These are phyloP conservation scores for Melieria omissa DNA, from an alignment of 2,888 invertebrate species.

Conservation along the genomic window DNA sequence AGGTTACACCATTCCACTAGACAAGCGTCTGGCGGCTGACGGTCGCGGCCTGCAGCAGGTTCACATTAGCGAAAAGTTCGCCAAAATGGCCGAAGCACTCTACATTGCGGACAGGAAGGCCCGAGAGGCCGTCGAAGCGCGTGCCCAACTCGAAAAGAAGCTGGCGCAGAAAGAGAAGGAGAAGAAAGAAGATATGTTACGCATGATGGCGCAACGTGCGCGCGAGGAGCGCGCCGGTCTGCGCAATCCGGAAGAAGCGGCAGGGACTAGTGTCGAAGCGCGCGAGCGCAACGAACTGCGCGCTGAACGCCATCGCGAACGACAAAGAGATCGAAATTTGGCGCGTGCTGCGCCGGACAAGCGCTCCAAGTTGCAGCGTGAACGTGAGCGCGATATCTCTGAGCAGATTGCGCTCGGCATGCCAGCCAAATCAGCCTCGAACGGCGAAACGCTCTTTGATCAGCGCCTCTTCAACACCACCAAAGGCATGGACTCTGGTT, in stretches of 20 bases:
- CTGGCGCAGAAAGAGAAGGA: conserved; percentile 98
- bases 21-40: conserved; percentile 97
- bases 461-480: conserved; percentile 94
- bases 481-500: conserved; percentile 91
- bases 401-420: conserved; percentile 98
- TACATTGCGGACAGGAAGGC: conserved; percentile 98
- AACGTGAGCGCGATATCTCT: conserved; percentile 95
- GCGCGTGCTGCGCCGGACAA: conserved; percentile 95
- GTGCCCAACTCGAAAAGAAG: conserved; percentile 95
- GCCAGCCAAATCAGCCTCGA: conserved; percentile 80
- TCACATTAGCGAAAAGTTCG: conserved; percentile 99
- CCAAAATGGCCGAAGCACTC: conserved; percentile 96
- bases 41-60: conserved; percentile 96
- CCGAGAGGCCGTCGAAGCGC: conserved; percentile 95
- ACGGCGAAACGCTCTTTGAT: conserved; percentile 90
- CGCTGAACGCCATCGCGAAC: conserved; percentile 88
- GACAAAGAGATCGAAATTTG: conserved; percentile 92
- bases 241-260: conserved; percentile 64
- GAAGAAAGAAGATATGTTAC: conserved; percentile 94
- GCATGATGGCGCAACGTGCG: conserved; percentile 93
- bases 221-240: conserved; percentile 92
- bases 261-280: conserved; percentile 68
- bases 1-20: conserved; percentile 90
- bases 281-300: conserved; percentile 88
- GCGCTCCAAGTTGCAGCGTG: conserved; percentile 85